Evolutionary conservation across 1,140 invertebrate species (phyloP), one percentile per base, ranked within the genome.

Genomic region (Drosophila hydei): DNA sequence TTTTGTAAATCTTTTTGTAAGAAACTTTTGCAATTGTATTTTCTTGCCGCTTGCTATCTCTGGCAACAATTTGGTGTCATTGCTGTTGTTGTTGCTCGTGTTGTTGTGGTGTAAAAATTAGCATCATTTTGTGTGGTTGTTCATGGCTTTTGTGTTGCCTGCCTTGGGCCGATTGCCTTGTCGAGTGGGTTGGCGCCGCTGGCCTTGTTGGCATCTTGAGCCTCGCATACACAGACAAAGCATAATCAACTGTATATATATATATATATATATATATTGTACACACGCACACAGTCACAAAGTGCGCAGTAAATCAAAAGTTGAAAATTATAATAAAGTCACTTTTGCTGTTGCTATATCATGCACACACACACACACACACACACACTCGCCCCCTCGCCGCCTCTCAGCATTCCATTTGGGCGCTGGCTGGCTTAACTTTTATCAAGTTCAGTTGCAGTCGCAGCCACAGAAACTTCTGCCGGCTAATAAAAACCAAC

Each of bases 271-370:
- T 40, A n/a, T 40, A 30, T 30, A 8, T 43, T 19, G 38, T 14
- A 16, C 25, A 43, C 51, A 51, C 38, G 36, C 43, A 48, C 30
- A 64, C 50, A 52, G 21, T 56, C 21, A 43, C 55, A 70, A 62
- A 62, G 59, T 58, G 48, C 52, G 83, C 79, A 79, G 83, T 88
- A 88, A 88, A 88, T 88, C 83, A 88, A 88, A 88, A 88, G 83
- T 88, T 88, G 78, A 78, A 88, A 88, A 88, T 88, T 88, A 88
- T 88, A 88, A 88, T 88, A 88, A 88, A 88, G 79, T 88, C 78
- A 79, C 83, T 88, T 83, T 74, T 83, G 75, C 64, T 77, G 74
- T 78, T 61, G 70, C 74, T 85, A 85, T 85, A 85, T 87, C 81
- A 85, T 85, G 71, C 43, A 73, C 70, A 61, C 27, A 23, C 11